Percentiles rank a stretch among this genome's conserved stretches.
These are phyloP conservation scores for Orgyia antiqua DNA, from an alignment of 2,888 invertebrate genomes.

Conservation along the genomic window DNA sequence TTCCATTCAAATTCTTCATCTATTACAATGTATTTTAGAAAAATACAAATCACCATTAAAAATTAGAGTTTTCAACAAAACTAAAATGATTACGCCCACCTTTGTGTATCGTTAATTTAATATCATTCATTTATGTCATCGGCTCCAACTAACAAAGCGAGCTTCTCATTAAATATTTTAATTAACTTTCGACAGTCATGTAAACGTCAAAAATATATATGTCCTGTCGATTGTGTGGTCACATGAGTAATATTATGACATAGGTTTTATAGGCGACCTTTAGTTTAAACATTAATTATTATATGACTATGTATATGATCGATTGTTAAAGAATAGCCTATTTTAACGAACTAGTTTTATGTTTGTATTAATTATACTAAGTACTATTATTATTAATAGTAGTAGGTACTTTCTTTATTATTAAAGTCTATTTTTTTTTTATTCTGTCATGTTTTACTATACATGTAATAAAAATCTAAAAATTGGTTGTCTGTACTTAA, in stretches of 20 bases:
- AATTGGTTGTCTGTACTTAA: no score
- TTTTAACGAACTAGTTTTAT: no score
- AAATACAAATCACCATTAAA: constrained; percentile 20
- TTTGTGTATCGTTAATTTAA: constrained; percentile 59
- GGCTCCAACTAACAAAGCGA: constrained; percentile 51
- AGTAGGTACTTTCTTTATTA: no score
- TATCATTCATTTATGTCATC: constrained; percentile 71
- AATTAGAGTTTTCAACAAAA: constrained; percentile 3
- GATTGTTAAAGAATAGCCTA: no score
- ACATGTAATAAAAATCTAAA: no score
- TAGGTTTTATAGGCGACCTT: constrained; percentile 24
- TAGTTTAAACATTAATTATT: constrained; percentile 4
- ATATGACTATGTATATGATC: not conserved
- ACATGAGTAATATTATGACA: constrained; percentile 41
- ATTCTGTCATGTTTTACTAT: no score
- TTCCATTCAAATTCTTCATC: not conserved
- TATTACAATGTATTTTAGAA: constrained; percentile 3
- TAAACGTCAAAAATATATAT: constrained; percentile 58
- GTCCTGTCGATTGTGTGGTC: constrained; percentile 34
- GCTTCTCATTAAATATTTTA: constrained; percentile 73
- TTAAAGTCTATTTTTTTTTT: no score
- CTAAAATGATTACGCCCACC: constrained; percentile 56
- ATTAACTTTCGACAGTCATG: constrained; percentile 63
- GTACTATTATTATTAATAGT: no score
- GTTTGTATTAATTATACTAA: no score